Evolutionary conservation across 2,113 vertebrate species (phyloP).

Genomic region (Tamias sibiricus): DNA sequence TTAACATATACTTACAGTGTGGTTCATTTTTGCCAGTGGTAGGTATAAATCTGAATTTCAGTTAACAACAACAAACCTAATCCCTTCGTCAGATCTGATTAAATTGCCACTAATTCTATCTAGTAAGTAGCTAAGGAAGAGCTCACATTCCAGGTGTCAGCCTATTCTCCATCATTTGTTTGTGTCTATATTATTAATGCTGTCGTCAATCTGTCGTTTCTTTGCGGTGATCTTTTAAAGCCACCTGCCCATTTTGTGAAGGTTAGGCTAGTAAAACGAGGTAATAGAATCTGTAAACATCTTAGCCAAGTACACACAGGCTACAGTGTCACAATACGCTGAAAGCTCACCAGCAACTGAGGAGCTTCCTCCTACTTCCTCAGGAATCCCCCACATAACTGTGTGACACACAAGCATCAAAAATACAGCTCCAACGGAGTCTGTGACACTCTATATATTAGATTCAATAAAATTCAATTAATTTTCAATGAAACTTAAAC

Average conservation of each 20-base stretch:
- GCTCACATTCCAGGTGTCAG: background rate
- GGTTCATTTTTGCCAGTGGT: background rate
- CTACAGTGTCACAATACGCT: background rate
- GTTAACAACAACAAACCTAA: background rate
- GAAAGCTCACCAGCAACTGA: background rate
- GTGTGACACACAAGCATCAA: background rate
- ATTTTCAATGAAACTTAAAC: background rate
- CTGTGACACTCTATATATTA: background rate
- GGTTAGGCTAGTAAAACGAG: background rate
- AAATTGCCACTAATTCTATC: conserved; percentile 22
- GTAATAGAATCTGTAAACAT: background rate
- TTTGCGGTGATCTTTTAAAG: background rate
- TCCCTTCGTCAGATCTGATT: conserved; percentile 42
- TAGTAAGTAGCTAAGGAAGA: background rate
- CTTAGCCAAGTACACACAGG: background rate
- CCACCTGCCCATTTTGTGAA: background rate
- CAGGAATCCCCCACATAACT: background rate
- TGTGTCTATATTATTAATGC: background rate
- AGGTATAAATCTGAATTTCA: conserved; percentile 11
- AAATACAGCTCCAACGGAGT: background rate
- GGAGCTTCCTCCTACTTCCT: background rate
- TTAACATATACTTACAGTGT: background rate
- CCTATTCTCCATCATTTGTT: background rate
- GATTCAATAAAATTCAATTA: background rate
- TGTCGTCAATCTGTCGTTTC: background rate